Base-by-base conservation (phyloP, 2,888 invertebrate genomes). In the Xanthorhoe spadicearia region DNA sequence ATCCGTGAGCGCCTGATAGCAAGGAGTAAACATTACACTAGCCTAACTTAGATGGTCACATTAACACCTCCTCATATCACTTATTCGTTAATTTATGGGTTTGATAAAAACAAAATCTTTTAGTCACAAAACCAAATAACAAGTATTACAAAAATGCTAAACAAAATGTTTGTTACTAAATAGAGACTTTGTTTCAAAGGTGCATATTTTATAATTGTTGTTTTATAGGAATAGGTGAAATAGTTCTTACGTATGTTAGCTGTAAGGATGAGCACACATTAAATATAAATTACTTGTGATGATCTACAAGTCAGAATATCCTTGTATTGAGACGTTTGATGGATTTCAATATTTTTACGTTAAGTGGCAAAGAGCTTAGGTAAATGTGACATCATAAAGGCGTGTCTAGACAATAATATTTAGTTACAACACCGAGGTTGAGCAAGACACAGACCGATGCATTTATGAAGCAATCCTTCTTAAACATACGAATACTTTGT, bases 381-480 rank as follows among this genome's bases (percentile, higher is more conserved):
- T 66, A 63, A 70, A 60, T 76, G 74, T 79, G 77, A 78, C 77
- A 77, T 76, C 77, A 76, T 55, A 50, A 63, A 78, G 79, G 79
- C 68, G 82, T 79, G 80, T 71, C 79, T 79, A 80, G 75, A 75
- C 81, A 82, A 81, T 77, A 77, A 74, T 79, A 77, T 83, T 80
- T 81, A 77, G 79, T 74, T 79, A 76, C 62, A 56, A 52, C 60
- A 56, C 55, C 50, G 52, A 66, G 74, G 76, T 85, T 84, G 79
- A 77, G 76, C 76, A 80, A 79, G 76, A 70, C 63, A 71, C 75
- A 77, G 75, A 78, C 79, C 72, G 76, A 74, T 76, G 74, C 68
- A 70, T 70, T 68, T 68, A 67, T 82, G 81, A 74, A 59, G 79
- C 71, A 80, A 80, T 66, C 52, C 46, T 63, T 64, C 61, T 35